These are phyloP conservation scores for Leptura quadrifasciata DNA, from an alignment of 2,888 invertebrate genomes.

Conservation along the genomic window DNA sequence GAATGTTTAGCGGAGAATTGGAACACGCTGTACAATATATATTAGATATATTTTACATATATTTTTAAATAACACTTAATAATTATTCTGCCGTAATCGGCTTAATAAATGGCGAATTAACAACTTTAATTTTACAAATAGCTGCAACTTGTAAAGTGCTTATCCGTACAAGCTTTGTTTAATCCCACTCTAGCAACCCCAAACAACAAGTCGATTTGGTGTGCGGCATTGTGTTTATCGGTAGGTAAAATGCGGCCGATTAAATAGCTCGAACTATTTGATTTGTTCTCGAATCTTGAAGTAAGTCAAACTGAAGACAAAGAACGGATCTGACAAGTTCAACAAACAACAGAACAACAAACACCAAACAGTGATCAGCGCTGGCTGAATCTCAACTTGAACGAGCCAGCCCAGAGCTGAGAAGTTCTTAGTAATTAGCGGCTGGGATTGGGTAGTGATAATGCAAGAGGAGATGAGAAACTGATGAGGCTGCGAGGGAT, in stretches of 20 bases:
- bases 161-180: conserved; percentile 23
- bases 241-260: conserved; percentile 50
- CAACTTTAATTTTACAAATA: conserved; percentile 24
- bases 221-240: conserved; percentile 38
- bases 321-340: conserved; percentile 58
- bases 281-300: conserved; percentile 49
- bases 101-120: not conserved
- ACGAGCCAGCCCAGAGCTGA: conserved; percentile 51
- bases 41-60: no score
- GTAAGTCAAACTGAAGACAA: conserved; percentile 50
- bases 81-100: no score
- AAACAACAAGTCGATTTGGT: conserved; percentile 15
- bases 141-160: conserved; percentile 21
- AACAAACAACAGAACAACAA: conserved; percentile 67
- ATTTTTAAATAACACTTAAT: no score
- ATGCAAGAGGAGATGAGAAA: conserved; percentile 70
- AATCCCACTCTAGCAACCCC: conserved; percentile 22
- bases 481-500: conserved; percentile 71
- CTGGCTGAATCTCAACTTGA: conserved; percentile 37
- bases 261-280: conserved; percentile 53
- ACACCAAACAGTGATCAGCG: conserved; percentile 69
- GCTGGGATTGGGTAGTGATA: conserved; percentile 70
- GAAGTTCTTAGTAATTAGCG: conserved; percentile 72
- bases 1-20: no score
- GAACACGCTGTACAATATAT: no score